These are phyloP conservation scores for Prietella phreatophila DNA, from an alignment of 2,113 vertebrate species.

Conservation along the genomic window DNA sequence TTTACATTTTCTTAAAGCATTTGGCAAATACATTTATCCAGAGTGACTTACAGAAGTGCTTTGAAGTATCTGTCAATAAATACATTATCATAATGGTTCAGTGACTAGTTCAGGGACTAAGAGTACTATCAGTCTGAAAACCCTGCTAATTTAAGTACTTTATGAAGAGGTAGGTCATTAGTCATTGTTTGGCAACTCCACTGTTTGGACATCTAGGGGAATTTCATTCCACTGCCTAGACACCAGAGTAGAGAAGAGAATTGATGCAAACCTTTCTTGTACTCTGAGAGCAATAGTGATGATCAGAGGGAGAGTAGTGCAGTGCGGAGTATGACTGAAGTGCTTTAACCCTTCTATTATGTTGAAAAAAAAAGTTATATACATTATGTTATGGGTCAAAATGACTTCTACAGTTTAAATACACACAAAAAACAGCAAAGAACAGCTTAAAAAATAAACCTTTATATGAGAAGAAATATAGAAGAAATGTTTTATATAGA, in stretches of 20 bases:
- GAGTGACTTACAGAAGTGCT: background rate
- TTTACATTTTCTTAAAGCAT: background rate
- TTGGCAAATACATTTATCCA: background rate
- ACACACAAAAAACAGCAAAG: too few relatives aligned
- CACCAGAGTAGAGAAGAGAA: background rate
- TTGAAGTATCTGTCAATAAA: background rate
- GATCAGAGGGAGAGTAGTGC: background rate
- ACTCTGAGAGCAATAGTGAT: background rate
- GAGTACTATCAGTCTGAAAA: background rate
- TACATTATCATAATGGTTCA: background rate
- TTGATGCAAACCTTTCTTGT: background rate
- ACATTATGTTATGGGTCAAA: too few relatives aligned
- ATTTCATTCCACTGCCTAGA: background rate
- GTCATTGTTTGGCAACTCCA: background rate
- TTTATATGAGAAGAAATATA: too few relatives aligned
- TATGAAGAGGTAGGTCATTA: background rate
- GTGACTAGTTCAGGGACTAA: background rate
- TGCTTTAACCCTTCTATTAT: background rate
- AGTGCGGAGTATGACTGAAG: background rate
- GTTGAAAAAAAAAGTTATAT: too few relatives aligned
- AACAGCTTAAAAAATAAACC: too few relatives aligned
- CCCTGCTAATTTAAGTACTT: background rate
- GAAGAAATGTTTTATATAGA: too few relatives aligned
- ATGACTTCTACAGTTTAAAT: too few relatives aligned
- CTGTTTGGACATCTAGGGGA: background rate